These are phyloP conservation scores for Oceanites oceanicus DNA, from an alignment of 2,113 vertebrate species.

Conservation along the genomic window DNA sequence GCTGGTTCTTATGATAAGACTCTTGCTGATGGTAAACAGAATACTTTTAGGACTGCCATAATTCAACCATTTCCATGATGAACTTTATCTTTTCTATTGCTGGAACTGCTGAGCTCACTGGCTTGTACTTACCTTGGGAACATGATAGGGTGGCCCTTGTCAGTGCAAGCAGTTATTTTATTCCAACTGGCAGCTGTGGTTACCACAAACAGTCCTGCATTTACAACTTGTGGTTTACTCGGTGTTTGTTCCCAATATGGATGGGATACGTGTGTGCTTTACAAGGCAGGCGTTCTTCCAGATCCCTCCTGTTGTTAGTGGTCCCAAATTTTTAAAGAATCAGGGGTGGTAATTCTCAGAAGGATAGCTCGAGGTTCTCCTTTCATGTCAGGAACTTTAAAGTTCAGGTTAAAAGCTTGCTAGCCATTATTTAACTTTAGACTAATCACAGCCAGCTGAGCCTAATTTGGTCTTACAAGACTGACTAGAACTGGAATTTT, in stretches of 20 bases:
- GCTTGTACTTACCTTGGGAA: background rate
- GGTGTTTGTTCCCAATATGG: background rate
- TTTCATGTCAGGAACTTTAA: background rate
- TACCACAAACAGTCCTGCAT: too few species aligned
- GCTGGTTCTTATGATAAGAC: fast-evolving
- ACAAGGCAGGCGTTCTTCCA: background rate
- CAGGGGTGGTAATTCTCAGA: too few species aligned
- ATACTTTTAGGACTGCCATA: fast-evolving
- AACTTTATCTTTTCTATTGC: fast-evolving
- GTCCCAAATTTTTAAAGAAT: background rate
- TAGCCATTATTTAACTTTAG: too few species aligned
- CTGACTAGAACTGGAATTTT: background rate
- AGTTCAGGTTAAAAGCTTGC: background rate
- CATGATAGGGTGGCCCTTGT: background rate
- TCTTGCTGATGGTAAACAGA: background rate
- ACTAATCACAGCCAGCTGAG: background rate
- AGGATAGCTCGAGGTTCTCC: background rate
- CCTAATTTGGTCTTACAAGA: fast-evolving
- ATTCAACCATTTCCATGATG: fast-evolving
- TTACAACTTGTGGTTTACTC: too few species aligned
- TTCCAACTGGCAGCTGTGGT: background rate
- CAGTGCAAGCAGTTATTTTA: fast-evolving
- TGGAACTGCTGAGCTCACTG: background rate
- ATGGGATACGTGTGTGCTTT: fast-evolving
- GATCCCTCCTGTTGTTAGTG: fast-evolving